Conservation (phyloP, 2,888 invertebrate genomes). For the Leptopilina syphax region DNA sequence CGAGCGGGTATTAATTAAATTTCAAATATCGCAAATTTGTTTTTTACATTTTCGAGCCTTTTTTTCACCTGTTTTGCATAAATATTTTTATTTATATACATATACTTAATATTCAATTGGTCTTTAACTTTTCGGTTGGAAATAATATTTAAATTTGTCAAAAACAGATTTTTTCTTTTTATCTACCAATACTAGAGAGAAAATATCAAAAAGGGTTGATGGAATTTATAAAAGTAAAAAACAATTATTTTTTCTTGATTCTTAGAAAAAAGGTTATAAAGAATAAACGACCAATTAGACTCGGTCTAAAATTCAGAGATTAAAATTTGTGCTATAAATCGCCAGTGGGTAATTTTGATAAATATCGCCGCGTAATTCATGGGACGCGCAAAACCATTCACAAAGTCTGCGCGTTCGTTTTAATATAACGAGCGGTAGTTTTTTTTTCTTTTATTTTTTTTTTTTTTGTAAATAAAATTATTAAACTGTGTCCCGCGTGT, state of each 20-base stretch:
- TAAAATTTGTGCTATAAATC: slow-evolving; percentile 54
- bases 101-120: too few relatives aligned
- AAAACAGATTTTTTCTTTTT: too few relatives aligned
- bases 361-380: slow-evolving; percentile 48
- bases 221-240: too few relatives aligned
- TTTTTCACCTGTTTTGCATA: background rate
- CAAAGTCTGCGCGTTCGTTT: background rate
- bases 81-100: background rate
- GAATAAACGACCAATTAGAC: slow-evolving; percentile 49
- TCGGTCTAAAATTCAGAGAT: slow-evolving; percentile 37
- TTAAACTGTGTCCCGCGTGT: background rate
- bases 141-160: too few relatives aligned
- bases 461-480: slow-evolving; percentile 4
- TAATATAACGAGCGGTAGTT: background rate
- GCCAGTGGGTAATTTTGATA: slow-evolving; percentile 51
- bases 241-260: background rate
- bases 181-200: too few relatives aligned
- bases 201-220: too few relatives aligned
- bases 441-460: slow-evolving; percentile 4
- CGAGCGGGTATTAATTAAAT: background rate
- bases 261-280: background rate
- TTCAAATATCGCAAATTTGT: background rate
- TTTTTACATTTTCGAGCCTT: background rate
- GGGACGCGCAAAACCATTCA: slow-evolving; percentile 13
- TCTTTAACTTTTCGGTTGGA: too few relatives aligned